phyloP scores from a whole-genome alignment of 64 coral and sea anemone genomes.

The Trachythela sp. region DNA sequence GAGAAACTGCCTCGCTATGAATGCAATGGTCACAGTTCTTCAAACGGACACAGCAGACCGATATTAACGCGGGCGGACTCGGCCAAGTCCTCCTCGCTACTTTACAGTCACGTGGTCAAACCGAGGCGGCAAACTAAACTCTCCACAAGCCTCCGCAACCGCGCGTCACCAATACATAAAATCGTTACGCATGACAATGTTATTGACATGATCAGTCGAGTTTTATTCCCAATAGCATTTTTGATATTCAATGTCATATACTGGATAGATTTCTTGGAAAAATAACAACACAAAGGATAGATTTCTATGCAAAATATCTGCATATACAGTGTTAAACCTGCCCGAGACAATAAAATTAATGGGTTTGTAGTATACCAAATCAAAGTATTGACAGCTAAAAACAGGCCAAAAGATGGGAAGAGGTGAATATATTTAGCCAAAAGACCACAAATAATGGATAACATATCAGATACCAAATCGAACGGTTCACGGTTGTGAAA shows the following conservation, averaged over 20 bases:
- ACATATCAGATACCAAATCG: no score
- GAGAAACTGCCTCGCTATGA: not conserved
- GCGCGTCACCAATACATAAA: not conserved
- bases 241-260: not conserved
- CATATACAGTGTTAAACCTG: not conserved
- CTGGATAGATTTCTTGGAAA: not conserved
- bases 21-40: not conserved
- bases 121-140: not conserved
- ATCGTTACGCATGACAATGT: not conserved
- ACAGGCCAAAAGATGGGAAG: no score
- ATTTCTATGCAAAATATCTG: not conserved
- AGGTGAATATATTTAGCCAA: no score
- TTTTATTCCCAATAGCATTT: not conserved
- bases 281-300: not conserved
- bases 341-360: no score
- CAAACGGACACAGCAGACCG: not conserved
- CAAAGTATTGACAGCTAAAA: no score
- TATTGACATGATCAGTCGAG: not conserved
- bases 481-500: no score
- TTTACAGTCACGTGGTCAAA: conserved; percentile 4
- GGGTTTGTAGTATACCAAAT: no score
- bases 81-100: not conserved
- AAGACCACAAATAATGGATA: no score
- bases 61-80: not conserved
- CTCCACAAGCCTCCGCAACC: not conserved